Conservation (phyloP, 2,888 invertebrate genomes). For the Cantharis flavilabris region DNA sequence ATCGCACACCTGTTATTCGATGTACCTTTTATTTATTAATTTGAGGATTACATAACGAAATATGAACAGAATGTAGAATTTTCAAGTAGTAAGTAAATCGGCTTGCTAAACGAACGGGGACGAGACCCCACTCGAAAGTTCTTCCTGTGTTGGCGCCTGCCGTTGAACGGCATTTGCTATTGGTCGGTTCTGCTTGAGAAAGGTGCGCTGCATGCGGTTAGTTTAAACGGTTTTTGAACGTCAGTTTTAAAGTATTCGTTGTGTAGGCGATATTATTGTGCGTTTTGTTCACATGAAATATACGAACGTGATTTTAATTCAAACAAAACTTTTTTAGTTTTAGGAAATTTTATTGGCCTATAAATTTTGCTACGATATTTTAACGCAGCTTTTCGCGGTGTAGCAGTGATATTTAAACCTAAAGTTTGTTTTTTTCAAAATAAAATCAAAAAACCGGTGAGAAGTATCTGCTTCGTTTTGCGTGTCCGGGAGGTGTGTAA, state of each 20-base stretch:
- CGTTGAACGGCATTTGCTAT: constrained; percentile 17
- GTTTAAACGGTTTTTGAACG: constrained; percentile 32
- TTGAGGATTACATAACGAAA: background rate
- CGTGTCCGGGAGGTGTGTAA: background rate
- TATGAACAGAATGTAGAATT: background rate
- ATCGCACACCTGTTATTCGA: background rate
- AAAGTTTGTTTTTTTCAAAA: background rate
- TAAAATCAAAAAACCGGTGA: background rate
- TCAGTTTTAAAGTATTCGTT: constrained; percentile 21
- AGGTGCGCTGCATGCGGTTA: constrained; percentile 33
- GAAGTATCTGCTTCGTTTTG: background rate
- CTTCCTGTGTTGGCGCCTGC: constrained; percentile 25
- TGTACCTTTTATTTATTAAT: background rate
- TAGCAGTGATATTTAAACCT: background rate
- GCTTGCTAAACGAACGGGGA: constrained; percentile 10
- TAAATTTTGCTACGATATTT: background rate
- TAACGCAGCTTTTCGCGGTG: background rate
- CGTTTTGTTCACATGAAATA: constrained; percentile 7
- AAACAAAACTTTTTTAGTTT: background rate
- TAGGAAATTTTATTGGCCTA: background rate
- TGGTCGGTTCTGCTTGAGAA: constrained; percentile 31
- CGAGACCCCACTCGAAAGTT: constrained; percentile 20
- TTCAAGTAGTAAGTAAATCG: constrained; percentile 1
- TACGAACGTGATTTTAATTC: background rate
- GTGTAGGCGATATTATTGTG: constrained; percentile 3